Base-by-base conservation (phyloP, 1,140 invertebrate species). In the Bombus breviceps region DNA sequence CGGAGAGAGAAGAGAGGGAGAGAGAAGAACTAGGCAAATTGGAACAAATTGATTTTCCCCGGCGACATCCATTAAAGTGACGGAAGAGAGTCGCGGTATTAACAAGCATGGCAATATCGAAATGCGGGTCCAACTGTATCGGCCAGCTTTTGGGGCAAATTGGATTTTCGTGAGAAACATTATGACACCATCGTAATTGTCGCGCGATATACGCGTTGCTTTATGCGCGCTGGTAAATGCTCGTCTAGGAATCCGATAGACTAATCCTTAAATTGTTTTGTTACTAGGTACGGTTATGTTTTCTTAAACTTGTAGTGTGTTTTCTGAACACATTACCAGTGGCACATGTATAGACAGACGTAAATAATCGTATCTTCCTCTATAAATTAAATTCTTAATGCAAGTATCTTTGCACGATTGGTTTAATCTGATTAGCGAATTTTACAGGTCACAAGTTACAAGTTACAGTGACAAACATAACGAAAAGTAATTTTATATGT, bases 1-100 rank as follows among this genome's bases (percentile, higher is more conserved):
- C 34, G 32, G 3, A 69, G 34, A 64, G n/a, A 64, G 62, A 66
- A n/a, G 13, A 18, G 64, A 34, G 3, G 10, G 18, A 32, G 8
- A 4, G 43, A 10, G 13, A 6, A 9, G 53, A 10, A 68, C 53
- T 71, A 74, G 78, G 83, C 69, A 85, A 85, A 81, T 81, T 74
- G 78, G 83, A 68, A 74, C 83, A 68, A 85, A 85, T 85, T 81
- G 83, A 81, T 81, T 85, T 81, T 85, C 69, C 57, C 69, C 71
- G 69, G 78, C 69, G 78, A 74, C 78, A 81, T 85, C 83, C 73
- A 81, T 85, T 85, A 85, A 81, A 85, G 69, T 81, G 83, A 85
- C 83, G 78, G 83, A 85, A 85, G 78, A 74, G 83, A 85, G 43
- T 73, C 83, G 69, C 83, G 83, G 69, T 81, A 81, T 85, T 85